Conservation (phyloP, 2,113 vertebrate species). For the Callithrix jacchus region DNA sequence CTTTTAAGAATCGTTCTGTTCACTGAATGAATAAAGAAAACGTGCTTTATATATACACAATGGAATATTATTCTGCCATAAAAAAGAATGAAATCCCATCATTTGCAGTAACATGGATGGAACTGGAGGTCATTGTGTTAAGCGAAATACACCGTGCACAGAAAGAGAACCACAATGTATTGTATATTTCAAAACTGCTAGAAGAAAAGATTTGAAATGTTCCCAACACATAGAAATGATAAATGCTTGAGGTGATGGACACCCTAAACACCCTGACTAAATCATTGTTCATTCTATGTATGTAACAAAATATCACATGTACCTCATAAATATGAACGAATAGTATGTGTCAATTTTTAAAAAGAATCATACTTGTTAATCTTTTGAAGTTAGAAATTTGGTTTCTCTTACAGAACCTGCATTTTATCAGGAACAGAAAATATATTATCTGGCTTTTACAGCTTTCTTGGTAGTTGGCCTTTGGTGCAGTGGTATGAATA, state of each 20-base stretch:
- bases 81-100: neutral
- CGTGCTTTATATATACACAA: too few relatives aligned
- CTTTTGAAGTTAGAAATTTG: slow-evolving; percentile 19
- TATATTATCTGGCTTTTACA: neutral
- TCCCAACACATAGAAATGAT: neutral
- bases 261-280: neutral
- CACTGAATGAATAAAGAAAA: neutral
- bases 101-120: neutral
- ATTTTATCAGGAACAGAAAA: slow-evolving; percentile 43
- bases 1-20: slow-evolving; percentile 2
- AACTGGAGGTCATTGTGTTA: neutral
- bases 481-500: neutral
- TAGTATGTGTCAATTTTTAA: neutral
- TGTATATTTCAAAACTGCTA: neutral
- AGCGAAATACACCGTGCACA: neutral
- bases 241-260: neutral
- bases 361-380: neutral
- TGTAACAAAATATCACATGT: neutral
- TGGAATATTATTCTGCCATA: neutral
- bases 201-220: neutral
- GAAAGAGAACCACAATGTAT: neutral
- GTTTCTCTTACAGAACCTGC: neutral
- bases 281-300: neutral
- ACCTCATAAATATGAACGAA: neutral
- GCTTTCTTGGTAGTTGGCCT: neutral